phyloP scores from a whole-genome alignment of 92 coral and sea anemone genomes.

The Zoanthus sansibaricus region DNA sequence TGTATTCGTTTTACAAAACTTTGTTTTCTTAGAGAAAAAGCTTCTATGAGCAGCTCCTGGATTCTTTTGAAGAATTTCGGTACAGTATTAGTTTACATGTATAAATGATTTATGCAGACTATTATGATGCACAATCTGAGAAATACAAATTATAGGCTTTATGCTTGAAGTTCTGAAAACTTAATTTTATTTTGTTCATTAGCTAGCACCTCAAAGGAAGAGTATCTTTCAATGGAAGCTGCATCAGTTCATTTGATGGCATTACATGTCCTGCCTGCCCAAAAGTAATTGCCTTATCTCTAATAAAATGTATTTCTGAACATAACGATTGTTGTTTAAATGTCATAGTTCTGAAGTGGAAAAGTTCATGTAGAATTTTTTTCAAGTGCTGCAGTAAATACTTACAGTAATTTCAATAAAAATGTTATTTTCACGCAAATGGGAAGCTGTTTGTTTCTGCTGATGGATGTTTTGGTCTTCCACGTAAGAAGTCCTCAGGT shows the following conservation, averaged over 20 bases:
- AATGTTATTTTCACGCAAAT: too few relatives aligned
- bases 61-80: constrained; percentile 76
- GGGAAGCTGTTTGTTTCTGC: too few relatives aligned
- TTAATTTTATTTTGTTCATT: neutral
- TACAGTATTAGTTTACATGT: constrained; percentile 1
- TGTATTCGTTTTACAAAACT: neutral
- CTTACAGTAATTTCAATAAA: too few relatives aligned
- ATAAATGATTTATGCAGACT: neutral
- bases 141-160: neutral
- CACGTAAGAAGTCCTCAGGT: neutral
- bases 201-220: constrained; percentile 10
- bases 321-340: neutral
- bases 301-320: neutral
- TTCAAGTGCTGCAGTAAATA: too few relatives aligned
- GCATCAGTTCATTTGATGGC: neutral
- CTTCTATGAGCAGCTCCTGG: constrained; percentile 65
- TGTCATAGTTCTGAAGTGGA: neutral
- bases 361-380: too few relatives aligned
- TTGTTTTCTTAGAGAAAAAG: constrained; percentile 52
- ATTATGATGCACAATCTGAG: constrained; percentile 2
- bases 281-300: neutral
- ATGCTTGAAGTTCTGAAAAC: neutral
- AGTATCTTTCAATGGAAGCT: constrained; percentile 7
- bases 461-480: too few relatives aligned
- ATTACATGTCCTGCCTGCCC: constrained; percentile 20